phyloP scores from a whole-genome alignment of 2,113 vertebrate genomes.

The Trogon melanurus region DNA sequence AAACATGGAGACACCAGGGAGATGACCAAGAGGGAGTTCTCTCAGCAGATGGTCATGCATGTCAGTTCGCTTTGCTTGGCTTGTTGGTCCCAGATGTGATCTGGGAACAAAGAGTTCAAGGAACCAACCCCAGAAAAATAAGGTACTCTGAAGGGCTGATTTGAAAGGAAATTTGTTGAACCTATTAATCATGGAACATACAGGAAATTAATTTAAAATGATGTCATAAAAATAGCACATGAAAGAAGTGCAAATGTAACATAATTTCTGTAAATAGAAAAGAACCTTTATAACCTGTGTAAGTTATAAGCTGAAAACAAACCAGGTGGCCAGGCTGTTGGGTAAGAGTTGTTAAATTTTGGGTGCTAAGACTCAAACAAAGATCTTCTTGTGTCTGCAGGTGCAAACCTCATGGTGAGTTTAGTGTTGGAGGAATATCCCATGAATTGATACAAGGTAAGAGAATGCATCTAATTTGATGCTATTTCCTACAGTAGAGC shows the following conservation, averaged over 20 bases:
- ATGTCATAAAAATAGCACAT: conserved; percentile 31
- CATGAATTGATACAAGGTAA: not conserved
- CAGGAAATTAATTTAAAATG: conserved; percentile 39
- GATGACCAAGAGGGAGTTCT: not conserved
- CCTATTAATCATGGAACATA: not conserved
- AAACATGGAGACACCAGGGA: not conserved
- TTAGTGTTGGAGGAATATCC: not conserved
- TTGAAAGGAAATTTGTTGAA: not conserved
- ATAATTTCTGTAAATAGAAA: not conserved
- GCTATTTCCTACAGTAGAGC: not conserved
- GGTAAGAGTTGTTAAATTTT: not conserved
- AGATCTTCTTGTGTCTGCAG: not conserved
- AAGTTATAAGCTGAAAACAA: not conserved
- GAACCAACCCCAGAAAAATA: not conserved
- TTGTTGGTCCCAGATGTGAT: not conserved
- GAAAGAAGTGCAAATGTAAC: conserved; percentile 24
- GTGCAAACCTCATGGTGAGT: not conserved
- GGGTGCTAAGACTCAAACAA: not conserved
- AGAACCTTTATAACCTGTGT: not conserved
- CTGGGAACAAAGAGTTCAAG: not conserved
- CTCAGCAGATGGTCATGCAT: not conserved
- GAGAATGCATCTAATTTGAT: not conserved
- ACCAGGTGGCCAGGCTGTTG: not conserved
- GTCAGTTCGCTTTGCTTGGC: not conserved
- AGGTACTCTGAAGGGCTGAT: not conserved